Percentiles rank a stretch among this genome's conserved stretches.
Conservation (phyloP, 2,888 invertebrate genomes). For the Diarsia mendica region DNA sequence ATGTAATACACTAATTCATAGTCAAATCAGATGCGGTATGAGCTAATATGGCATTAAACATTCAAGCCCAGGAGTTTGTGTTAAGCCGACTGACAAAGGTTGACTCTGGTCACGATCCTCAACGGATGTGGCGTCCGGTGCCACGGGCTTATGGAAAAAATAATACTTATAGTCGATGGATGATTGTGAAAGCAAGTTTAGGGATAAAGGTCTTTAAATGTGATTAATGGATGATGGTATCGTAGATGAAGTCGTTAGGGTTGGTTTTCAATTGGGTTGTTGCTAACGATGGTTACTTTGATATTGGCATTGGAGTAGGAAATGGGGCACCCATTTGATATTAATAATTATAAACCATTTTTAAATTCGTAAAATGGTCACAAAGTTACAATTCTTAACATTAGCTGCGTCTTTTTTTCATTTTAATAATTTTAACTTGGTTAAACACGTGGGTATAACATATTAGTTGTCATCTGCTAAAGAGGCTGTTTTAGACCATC, state of each 20-base stretch:
- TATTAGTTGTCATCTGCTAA: too few species aligned
- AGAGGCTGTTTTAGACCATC: too few species aligned
- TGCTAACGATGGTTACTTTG: neutral
- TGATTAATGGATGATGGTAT: slow-evolving; percentile 32
- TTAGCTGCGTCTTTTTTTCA: too few species aligned
- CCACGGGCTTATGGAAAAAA: slow-evolving; percentile 66
- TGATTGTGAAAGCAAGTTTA: slow-evolving; percentile 62
- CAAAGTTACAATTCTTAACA: too few species aligned
- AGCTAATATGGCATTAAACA: slow-evolving; percentile 84
- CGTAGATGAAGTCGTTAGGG: neutral
- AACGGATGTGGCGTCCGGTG: slow-evolving; percentile 88
- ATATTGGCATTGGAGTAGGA: neutral
- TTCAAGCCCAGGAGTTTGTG: slow-evolving; percentile 78
- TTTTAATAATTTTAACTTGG: too few species aligned
- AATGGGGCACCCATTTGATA: too few species aligned
- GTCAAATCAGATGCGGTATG: slow-evolving; percentile 72
- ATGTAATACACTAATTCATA: slow-evolving; percentile 57
- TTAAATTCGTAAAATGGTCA: too few species aligned
- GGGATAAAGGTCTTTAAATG: slow-evolving; percentile 52
- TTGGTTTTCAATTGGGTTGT: neutral
- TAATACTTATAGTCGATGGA: slow-evolving; percentile 65
- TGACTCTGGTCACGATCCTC: slow-evolving; percentile 82
- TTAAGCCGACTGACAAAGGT: slow-evolving; percentile 74
- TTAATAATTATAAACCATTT: too few species aligned
- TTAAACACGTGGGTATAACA: too few species aligned